Evolutionary conservation across 2,888 invertebrate species (phyloP).

Genomic region (Geotrupes spiniger): DNA sequence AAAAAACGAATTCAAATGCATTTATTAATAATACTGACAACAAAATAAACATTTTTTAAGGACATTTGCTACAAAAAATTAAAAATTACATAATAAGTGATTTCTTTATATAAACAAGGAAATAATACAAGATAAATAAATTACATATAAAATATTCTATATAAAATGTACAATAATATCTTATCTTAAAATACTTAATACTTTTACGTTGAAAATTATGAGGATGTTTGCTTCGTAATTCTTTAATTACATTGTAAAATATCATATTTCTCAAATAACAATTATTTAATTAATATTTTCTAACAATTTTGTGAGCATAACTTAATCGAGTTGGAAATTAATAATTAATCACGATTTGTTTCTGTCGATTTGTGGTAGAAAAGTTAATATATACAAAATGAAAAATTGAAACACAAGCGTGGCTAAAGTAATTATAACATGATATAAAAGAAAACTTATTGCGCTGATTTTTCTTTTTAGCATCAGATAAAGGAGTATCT

Average conservation of each 20-base stretch:
- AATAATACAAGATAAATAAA: conserved; percentile 2
- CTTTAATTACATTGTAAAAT: conserved; percentile 1
- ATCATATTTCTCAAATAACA: conserved; percentile 5
- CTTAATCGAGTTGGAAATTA: too few relatives aligned
- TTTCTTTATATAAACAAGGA: conserved; percentile 15
- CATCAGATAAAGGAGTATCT: conserved; percentile 24
- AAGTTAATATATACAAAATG: too few relatives aligned
- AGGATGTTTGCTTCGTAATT: conserved; percentile 1
- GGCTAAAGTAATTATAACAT: background rate
- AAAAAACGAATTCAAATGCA: conserved; percentile 21
- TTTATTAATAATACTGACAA: conserved; percentile 24
- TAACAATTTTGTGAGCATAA: conserved; percentile 6
- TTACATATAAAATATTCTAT: conserved; percentile 8
- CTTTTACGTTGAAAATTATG: conserved; percentile 8
- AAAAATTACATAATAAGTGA: conserved; percentile 8
- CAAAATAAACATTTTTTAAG: conserved; percentile 16
- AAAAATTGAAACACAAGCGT: background rate
- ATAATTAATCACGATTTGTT: too few relatives aligned
- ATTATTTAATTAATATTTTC: conserved; percentile 3
- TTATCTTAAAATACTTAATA: conserved; percentile 2
- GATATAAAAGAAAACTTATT: conserved; percentile 26
- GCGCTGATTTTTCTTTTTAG: conserved; percentile 20
- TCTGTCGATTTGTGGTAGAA: too few relatives aligned
- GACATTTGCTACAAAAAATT: conserved; percentile 11
- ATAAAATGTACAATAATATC: conserved; percentile 5